A percentile compares a stretch with the other conserved stretches of the same genome.
phyloP scores from a whole-genome alignment of 92 coral and sea anemone genomes.

The Phenganax subtilis region DNA sequence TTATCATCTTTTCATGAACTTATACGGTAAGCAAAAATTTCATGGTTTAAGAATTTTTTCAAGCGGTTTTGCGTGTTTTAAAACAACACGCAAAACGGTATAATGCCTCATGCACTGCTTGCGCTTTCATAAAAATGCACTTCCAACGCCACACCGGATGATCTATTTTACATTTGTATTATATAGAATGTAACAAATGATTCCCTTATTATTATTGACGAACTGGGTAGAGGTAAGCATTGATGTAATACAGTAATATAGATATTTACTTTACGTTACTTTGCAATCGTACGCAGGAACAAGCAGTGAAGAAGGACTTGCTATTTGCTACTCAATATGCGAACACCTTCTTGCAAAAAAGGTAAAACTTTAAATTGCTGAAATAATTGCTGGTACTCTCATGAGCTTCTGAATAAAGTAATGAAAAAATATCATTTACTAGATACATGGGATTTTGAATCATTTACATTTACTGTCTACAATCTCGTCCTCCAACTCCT shows the following conservation, averaged over 20 bases:
- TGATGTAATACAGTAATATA: too few species aligned
- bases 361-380: slow-evolving; percentile 42
- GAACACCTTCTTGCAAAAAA: slow-evolving; percentile 70
- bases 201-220: slow-evolving; percentile 85
- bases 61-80: too few species aligned
- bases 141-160: neutral
- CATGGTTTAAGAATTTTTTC: too few species aligned
- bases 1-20: neutral
- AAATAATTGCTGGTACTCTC: too few species aligned
- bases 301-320: slow-evolving; percentile 98
- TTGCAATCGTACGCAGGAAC: slow-evolving; percentile 57
- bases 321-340: slow-evolving; percentile 85
- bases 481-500: too few species aligned
- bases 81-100: too few species aligned
- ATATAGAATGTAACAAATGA: slow-evolving; percentile 69
- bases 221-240: slow-evolving; percentile 80
- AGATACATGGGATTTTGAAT: too few species aligned
- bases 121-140: neutral
- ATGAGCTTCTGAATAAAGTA: neutral
- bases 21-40: too few species aligned
- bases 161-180: neutral
- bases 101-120: neutral
- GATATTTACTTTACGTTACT: too few species aligned
- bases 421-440: too few species aligned
- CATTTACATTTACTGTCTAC: too few species aligned